Conservation (phyloP, 2,888 invertebrate genomes). For the Clepsis dumicolana region DNA sequence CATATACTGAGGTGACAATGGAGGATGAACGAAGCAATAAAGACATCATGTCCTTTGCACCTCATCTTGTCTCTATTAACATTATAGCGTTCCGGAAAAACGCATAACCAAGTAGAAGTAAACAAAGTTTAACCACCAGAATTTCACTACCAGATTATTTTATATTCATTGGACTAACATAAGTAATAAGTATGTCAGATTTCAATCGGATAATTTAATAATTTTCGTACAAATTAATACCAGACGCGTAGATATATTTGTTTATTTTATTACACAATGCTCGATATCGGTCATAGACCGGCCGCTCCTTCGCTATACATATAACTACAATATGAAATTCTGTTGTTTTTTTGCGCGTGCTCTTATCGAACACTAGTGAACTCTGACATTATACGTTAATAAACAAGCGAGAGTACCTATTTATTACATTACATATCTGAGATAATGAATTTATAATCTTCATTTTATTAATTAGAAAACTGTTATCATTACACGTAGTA, state of each 20-base stretch:
- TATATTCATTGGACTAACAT: too few relatives aligned
- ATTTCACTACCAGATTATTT: too few relatives aligned
- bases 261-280: neutral
- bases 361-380: slow-evolving; percentile 29
- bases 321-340: slow-evolving; percentile 15
- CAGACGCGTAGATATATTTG: neutral
- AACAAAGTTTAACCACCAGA: too few relatives aligned
- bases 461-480: neutral
- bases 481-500: neutral
- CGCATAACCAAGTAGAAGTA: too few relatives aligned
- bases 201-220: too few relatives aligned
- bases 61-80: too few relatives aligned
- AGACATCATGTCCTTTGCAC: too few relatives aligned
- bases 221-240: neutral
- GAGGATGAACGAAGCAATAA: too few relatives aligned
- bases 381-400: slow-evolving; percentile 26
- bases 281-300: slow-evolving; percentile 26
- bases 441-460: slow-evolving; percentile 4
- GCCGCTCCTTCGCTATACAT: neutral
- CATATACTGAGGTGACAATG: too few relatives aligned
- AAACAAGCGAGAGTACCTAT: neutral
- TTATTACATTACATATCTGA: slow-evolving; percentile 3
- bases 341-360: slow-evolving; percentile 20
- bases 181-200: too few relatives aligned
- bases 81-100: too few relatives aligned